These are phyloP conservation scores for Liparis tanakae DNA, from an alignment of 2,797 vertebrate species.

Conservation along the genomic window DNA sequence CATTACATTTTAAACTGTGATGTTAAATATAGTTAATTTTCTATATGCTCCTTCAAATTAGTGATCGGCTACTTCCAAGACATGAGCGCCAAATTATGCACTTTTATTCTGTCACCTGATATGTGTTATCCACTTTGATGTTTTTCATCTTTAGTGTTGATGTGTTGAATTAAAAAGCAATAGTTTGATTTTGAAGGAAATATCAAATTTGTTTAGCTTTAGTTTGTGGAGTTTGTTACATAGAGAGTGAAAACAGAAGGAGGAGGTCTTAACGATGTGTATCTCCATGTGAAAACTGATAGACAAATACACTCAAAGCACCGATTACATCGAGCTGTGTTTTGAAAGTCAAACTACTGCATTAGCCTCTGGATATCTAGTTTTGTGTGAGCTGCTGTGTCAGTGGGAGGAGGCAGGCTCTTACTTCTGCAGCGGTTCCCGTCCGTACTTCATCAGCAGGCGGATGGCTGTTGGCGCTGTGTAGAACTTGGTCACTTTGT, in stretches of 20 bases:
- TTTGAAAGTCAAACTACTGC: constrained; percentile 19
- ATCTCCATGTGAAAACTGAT: constrained; percentile 13
- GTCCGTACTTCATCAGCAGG: constrained; percentile 86
- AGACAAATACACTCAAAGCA: not conserved
- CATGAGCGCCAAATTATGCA: too few species aligned
- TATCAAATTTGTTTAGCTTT: not conserved
- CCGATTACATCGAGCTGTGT: not conserved
- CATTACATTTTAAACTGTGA: not conserved
- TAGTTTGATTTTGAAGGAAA: not conserved
- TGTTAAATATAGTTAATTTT: not conserved
- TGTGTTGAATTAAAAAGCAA: not conserved
- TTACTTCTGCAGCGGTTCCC: constrained; percentile 80
- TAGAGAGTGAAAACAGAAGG: not conserved
- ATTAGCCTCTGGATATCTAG: not conserved
- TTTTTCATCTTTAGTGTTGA: not conserved
- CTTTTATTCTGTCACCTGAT: too few species aligned
- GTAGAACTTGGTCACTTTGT: constrained; percentile 85
- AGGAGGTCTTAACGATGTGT: constrained; percentile 12
- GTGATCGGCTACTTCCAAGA: not conserved
- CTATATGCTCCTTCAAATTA: not conserved
- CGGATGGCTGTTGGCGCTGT: constrained; percentile 86
- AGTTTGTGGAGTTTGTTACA: too few species aligned
- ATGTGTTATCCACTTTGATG: not conserved
- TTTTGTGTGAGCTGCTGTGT: constrained; percentile 4
- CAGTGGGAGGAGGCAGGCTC: constrained; percentile 23